Evolutionary conservation across 1,140 invertebrate species (phyloP), one percentile per base, ranked within the genome.

Genomic region (Leptopilina clavipes): DNA sequence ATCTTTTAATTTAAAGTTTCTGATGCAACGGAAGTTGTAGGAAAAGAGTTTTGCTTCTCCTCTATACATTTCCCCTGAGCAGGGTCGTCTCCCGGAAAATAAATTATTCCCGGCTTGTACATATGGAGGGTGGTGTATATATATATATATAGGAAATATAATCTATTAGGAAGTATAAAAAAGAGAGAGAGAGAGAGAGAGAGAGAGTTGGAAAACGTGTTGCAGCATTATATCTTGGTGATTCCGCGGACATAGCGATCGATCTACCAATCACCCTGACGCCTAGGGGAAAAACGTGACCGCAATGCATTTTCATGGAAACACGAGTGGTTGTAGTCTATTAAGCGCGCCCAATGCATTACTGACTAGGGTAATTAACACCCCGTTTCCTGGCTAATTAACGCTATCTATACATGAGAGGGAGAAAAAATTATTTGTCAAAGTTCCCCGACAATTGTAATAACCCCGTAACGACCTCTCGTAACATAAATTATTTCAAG

Each of bases 201-300:
- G 25, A 11, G 12, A 31, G 25, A 65, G 25, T 31, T 65, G 22
- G 19, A 65, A 70, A 31, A 80, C 81, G 78, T 78, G 75, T 65
- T 43, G 43, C 10, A 77, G 79, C 81, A 83, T 83, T 83, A 81
- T 82, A 84, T 74, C 80, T 78, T 81, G 70, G 80, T 80, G 81
- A 82, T 82, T 84, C 81, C 75, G 74, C 78, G 79, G 74, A 74
- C 81, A 80, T 80, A 81, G 74, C 77, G 80, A 84, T 84, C 79
- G 81, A 84, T 84, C 80, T 76, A 72, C 75, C 79, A 81, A 82
- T 84, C 79, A 78, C 81, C 80, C 78, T 77, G 59, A 74, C 78
- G 80, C 83, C 83, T 80, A 76, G 78, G 78, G 81, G 79, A 83
- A 82, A 84, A 84, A 84, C 83, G 83, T 84, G 80, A 83, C 82